Percentiles rank a stretch among this genome's conserved stretches.
Conservation (phyloP, 1,140 invertebrate genomes). For the Neodiprion virginianus region DNA sequence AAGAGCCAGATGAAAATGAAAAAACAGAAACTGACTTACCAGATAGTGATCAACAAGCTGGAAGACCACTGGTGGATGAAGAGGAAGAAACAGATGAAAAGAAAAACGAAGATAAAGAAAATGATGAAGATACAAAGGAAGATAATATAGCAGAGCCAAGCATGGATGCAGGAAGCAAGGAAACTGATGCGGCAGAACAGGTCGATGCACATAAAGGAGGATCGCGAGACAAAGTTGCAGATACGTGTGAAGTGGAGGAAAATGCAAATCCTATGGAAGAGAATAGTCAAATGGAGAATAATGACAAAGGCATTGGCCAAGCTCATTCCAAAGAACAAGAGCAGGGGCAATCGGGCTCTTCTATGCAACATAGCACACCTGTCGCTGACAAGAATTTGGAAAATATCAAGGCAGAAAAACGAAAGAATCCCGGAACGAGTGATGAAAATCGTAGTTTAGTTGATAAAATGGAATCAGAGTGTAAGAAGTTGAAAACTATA, state of each 20-base stretch:
- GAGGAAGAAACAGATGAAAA: constrained; percentile 50
- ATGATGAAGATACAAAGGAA: constrained; percentile 53
- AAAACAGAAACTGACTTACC: constrained; percentile 38
- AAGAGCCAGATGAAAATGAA: constrained; percentile 50
- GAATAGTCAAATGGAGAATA: constrained; percentile 51
- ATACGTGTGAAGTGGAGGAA: constrained; percentile 33
- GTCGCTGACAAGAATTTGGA: constrained; percentile 39
- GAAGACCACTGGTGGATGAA: constrained; percentile 41
- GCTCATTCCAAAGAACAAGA: constrained; percentile 60
- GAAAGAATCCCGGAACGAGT: constrained; percentile 59
- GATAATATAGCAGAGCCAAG: constrained; percentile 50
- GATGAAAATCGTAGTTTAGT: constrained; percentile 59
- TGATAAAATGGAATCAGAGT: constrained; percentile 53
- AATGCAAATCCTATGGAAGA: constrained; percentile 44
- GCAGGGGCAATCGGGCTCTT: constrained; percentile 58
- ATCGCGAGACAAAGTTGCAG: constrained; percentile 49
- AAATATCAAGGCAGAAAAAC: constrained; percentile 48
- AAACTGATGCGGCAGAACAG: constrained; percentile 52
- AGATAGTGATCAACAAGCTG: constrained; percentile 22
- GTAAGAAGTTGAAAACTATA: constrained; percentile 65
- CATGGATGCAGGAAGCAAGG: constrained; percentile 43
- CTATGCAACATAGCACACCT: constrained; percentile 41
- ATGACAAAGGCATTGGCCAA: constrained; percentile 62
- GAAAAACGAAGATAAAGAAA: constrained; percentile 42
- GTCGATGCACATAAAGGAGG: constrained; percentile 45